Base-by-base conservation (phyloP, 1,140 invertebrate genomes). In the Drosophila fuyamai region DNA sequence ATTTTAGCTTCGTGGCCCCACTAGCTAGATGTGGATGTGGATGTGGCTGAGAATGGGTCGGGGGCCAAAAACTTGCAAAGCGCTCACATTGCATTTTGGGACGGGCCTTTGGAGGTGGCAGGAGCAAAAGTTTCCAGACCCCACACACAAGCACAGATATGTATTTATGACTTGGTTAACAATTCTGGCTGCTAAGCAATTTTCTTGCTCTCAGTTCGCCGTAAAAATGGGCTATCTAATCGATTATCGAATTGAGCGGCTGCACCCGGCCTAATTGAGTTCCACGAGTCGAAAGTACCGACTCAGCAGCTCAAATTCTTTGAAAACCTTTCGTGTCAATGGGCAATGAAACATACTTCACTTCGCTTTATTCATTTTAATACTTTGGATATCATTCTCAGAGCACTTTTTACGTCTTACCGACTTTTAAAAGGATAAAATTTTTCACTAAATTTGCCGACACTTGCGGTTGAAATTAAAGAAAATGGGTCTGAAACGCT, bases 141-240 rank as follows among this genome's bases (percentile, higher is more conserved):
- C 27, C 66, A 32, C 12, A 36, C 12, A 23, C 7, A 9, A 35
- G 0, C 16, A 6, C 13, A 46, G 7, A 66, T 41, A 48, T 73
- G 81, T 88, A 88, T 88, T 88, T 88, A 88, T 88, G 84, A 88
- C 84, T 88, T 89, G 60, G 84, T 68, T 75, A 80, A 89, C 81
- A 81, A 84, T 88, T 81, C 67, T 89, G 84, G 77, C 84, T 47
- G 59, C 73, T 89, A 89, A 88, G 84, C 84, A 88, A 84, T 88
- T 88, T 88, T 55, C 62, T 43, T 63, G 75, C 70, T 40, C 62
- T 53, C 51, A 47, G 5, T 53, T 27, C 47, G 47, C 68, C 72
- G 77, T 83, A 83, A 80, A 88, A 83, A 89, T 84, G 72, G 60
- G 60, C 59, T 77, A 48, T 70, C 79, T 70, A 88, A 84, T 88